Conservation (phyloP, 2,888 invertebrate species). For the Beris chalybata region DNA sequence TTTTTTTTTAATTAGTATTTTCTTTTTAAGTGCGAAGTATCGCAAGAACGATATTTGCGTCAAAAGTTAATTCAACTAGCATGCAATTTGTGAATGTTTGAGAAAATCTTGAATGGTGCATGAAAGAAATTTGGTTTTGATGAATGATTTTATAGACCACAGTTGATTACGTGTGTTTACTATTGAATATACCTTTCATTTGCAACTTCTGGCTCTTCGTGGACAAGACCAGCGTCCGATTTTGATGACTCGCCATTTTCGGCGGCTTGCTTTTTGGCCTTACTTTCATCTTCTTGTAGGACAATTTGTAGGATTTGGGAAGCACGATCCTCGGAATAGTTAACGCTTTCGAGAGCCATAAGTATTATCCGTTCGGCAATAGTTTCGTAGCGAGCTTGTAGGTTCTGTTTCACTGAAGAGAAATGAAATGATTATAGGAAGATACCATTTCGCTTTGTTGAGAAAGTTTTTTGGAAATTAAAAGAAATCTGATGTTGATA, state of each 20-base stretch:
- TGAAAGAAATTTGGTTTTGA: constrained; percentile 27
- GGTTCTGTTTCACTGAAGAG: constrained; percentile 65
- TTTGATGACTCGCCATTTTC: constrained; percentile 35
- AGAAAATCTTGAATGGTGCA: constrained; percentile 6
- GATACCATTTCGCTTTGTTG: too few relatives aligned
- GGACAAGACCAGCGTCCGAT: constrained; percentile 7
- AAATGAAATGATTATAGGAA: constrained; percentile 24
- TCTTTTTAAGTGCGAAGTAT: too few relatives aligned
- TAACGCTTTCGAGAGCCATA: constrained; percentile 86
- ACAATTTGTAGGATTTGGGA: constrained; percentile 77
- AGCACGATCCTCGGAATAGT: constrained; percentile 80
- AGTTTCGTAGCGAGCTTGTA: constrained; percentile 72
- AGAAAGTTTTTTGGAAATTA: not conserved
- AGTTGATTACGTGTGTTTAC: not conserved
- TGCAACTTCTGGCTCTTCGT: constrained; percentile 23
- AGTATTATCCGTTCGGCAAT: constrained; percentile 79
- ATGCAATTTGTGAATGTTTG: too few relatives aligned
- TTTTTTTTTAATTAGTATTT: too few relatives aligned
- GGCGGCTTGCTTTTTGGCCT: constrained; percentile 44
- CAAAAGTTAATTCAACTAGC: too few relatives aligned
- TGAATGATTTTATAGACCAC: constrained; percentile 13
- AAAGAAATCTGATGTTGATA: not conserved
- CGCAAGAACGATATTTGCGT: too few relatives aligned
- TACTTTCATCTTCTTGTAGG: constrained; percentile 65
- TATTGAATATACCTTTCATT: constrained; percentile 33